A percentile compares a stretch with the other conserved stretches of the same genome.
phyloP scores from a whole-genome alignment of 2,888 invertebrate species.

The Synergus umbraculus region DNA sequence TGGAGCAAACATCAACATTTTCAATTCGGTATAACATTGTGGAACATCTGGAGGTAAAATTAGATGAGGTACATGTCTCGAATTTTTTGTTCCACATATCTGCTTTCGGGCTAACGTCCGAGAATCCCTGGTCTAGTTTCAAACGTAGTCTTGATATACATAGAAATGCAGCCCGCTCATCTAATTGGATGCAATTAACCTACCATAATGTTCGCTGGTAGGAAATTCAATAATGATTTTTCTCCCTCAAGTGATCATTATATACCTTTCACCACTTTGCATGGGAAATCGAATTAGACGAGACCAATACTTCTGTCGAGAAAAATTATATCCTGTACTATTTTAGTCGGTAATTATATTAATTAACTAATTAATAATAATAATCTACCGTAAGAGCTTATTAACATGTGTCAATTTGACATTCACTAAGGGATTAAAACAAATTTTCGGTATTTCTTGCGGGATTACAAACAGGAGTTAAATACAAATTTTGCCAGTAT shows the following conservation, averaged over 20 bases:
- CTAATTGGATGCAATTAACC: slow-evolving; percentile 20
- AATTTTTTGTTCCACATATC: slow-evolving; percentile 7
- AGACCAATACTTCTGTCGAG: not conserved
- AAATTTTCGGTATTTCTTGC: too few relatives aligned
- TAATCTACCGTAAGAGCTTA: too few relatives aligned
- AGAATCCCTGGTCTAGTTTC: slow-evolving; percentile 34
- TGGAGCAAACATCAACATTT: not conserved
- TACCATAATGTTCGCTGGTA: not conserved
- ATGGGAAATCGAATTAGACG: not conserved
- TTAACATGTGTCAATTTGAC: too few relatives aligned
- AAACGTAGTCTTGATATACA: not conserved
- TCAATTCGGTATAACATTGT: not conserved
- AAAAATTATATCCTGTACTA: not conserved
- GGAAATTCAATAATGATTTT: slow-evolving; percentile 17
- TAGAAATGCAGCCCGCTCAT: not conserved
- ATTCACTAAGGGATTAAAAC: too few relatives aligned
- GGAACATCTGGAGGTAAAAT: not conserved
- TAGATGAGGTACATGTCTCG: not conserved
- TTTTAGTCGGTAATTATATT: too few relatives aligned
- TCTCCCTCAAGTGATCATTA: not conserved
- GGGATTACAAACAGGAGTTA: too few relatives aligned
- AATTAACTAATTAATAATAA: too few relatives aligned
- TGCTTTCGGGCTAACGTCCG: not conserved
- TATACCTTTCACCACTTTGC: slow-evolving; percentile 9
- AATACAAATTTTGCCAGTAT: too few relatives aligned